Base-by-base conservation (phyloP, 2,113 vertebrate species). In the Thalassarche chlororhynchos region DNA sequence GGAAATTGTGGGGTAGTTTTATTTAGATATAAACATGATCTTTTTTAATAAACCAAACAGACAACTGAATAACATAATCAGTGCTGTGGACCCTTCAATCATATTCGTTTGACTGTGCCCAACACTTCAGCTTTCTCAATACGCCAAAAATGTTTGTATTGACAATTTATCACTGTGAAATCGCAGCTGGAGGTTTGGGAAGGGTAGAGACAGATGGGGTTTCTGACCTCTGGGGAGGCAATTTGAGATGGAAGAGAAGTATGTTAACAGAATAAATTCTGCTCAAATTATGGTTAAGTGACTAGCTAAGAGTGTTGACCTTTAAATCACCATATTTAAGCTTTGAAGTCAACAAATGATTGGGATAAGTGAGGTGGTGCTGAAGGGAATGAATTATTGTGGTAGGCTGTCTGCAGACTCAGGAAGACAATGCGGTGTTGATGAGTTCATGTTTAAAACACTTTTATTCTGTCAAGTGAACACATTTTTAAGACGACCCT, bases 361-460 rank as follows among this genome's bases (percentile, higher is more conserved):
- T 0, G 4, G 81, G 52, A 25, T 49, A 47, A 89, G 64, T 10
- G 89, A 77, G 80, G 51, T 65, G 58, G 44, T 19, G 69, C 57
- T 44, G 69, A 55, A 65, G n/a, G 76, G 51, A 26, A 17, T 26
- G 52, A 66, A 55, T 55, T 49, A 26, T 51, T 23, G 38, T 60
- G 34, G 76, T 42, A 60, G 93, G 75, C 51, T 70, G 61, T 9
- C 49, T 44, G 42, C 79, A 52, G 51, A 29, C 55, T 55, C 49
- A 20, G 58, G 81, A 57, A 57, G 58, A 44, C 31, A 17, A 25
- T 0, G 2, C 2, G 0, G 4, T 13, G 19, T 11, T 5, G 49
- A 16, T 4, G 51, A 54, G 31, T 36, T 65, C 3, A 4, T 3
- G 9, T 66, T 49, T 26, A 31, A 62, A 80, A 19, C 7, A 0